A percentile compares a stretch with the other conserved stretches of the same genome.
Conservation (phyloP, 2,797 vertebrate genomes). For the Linurgus olivaceus region DNA sequence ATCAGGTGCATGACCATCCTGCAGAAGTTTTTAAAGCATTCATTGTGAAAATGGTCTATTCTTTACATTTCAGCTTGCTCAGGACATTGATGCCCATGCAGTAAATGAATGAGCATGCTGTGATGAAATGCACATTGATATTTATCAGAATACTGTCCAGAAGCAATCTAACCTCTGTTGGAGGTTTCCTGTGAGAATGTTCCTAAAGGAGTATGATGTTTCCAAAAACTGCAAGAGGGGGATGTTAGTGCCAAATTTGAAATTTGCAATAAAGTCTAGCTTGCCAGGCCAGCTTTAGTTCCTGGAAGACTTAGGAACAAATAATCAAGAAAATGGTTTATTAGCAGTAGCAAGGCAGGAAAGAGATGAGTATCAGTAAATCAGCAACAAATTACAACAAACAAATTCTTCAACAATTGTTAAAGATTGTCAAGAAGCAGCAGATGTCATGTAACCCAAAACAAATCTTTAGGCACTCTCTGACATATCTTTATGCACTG, state of each 20-base stretch:
- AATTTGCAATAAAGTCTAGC: not conserved
- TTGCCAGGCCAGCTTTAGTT: not conserved
- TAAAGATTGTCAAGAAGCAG: not conserved
- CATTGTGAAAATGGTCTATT: not conserved
- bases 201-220: not conserved
- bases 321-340: not conserved
- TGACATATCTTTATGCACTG: not conserved
- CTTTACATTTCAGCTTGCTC: not conserved
- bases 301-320: not conserved
- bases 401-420: not conserved
- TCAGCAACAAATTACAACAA: not conserved
- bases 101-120: not conserved
- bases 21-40: not conserved
- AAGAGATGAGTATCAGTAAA: not conserved
- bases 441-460: not conserved
- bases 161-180: not conserved
- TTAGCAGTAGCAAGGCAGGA: not conserved
- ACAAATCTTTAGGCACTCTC: not conserved
- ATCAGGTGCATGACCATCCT: not conserved
- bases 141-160: not conserved
- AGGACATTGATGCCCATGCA: not conserved
- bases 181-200: not conserved
- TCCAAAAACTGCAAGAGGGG: not conserved
- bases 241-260: not conserved
- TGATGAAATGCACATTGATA: not conserved